These are phyloP conservation scores for Schizaphis graminum DNA, from an alignment of 2,888 invertebrate species.

Conservation along the genomic window DNA sequence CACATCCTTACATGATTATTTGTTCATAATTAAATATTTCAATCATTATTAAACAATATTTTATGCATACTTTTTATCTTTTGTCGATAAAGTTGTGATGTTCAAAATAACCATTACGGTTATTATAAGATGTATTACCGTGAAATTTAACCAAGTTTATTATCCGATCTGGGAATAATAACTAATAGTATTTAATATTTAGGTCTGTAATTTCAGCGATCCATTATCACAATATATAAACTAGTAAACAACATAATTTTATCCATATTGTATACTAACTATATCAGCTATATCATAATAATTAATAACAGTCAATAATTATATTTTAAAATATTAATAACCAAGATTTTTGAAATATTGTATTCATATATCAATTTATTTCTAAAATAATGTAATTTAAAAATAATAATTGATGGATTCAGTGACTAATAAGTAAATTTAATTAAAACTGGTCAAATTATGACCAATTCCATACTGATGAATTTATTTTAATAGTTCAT, in stretches of 20 bases:
- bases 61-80: not conserved
- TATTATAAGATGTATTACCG: not conserved
- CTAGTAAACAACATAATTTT: not conserved
- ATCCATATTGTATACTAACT: not conserved
- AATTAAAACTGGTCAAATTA: not conserved
- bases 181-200: not conserved
- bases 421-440: no score
- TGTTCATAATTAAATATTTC: not conserved
- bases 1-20: not conserved
- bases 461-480: not conserved
- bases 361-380: not conserved
- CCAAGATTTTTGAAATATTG: not conserved
- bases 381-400: not conserved
- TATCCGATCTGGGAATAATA: slow-evolving; percentile 1
- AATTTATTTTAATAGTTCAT: not conserved
- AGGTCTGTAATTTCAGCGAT: not conserved
- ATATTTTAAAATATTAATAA: not conserved
- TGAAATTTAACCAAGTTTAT: not conserved
- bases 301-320: not conserved
- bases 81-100: not conserved
- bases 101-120: not conserved
- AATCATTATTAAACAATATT: not conserved
- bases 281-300: not conserved
- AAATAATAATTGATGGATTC: no score
- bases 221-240: not conserved